phyloP scores from a whole-genome alignment of 2,797 vertebrate genomes.

The Myripristis jacobus region DNA sequence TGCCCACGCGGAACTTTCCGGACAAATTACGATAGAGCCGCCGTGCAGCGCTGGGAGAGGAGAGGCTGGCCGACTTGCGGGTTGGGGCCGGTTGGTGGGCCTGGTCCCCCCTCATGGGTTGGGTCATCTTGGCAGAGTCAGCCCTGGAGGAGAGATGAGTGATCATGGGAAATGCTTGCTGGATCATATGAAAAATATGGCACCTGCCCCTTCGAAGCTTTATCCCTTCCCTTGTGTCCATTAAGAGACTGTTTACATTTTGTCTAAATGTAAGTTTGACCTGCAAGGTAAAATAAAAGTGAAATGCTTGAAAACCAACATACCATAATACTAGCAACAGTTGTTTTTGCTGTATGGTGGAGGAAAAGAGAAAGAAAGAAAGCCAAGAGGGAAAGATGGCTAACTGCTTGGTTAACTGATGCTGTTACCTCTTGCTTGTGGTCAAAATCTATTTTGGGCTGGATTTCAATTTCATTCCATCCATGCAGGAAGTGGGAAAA shows the following conservation, averaged over 20 bases:
- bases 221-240: not conserved
- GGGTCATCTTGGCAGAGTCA: constrained; percentile 90
- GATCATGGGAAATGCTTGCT: constrained; percentile 16
- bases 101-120: constrained; percentile 87
- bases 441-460: not conserved
- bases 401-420: not conserved
- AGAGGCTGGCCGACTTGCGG: constrained; percentile 87
- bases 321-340: not conserved
- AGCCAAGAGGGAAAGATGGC: not conserved
- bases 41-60: constrained; percentile 91
- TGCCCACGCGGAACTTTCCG: constrained; percentile 91
- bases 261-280: constrained; percentile 4
- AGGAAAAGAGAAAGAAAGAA: not conserved
- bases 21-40: constrained; percentile 95
- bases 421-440: not conserved
- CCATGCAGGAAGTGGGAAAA: not conserved
- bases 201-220: not conserved
- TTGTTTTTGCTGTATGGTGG: not conserved
- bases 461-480: not conserved
- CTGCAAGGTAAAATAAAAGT: not conserved
- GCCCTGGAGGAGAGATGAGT: constrained; percentile 80
- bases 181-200: not conserved
- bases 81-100: constrained; percentile 81
- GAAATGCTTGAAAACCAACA: not conserved
- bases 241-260: not conserved